Evolutionary conservation across 2,888 invertebrate species (phyloP).

Genomic region (Drosophila lacicola): DNA sequence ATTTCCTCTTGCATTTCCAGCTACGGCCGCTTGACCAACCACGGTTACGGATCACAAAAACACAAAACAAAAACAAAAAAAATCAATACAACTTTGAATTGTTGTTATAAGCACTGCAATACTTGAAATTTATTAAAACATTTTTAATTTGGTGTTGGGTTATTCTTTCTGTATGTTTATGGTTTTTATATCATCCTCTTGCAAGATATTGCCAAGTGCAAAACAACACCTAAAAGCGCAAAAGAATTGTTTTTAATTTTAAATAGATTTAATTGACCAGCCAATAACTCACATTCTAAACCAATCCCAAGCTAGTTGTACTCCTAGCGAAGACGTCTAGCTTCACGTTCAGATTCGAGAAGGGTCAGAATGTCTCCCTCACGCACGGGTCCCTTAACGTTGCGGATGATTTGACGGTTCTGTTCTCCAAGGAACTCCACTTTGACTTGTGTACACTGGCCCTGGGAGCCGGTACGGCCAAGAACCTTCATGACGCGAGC

Average conservation of each 20-base stretch:
- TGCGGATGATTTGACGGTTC: constrained; percentile 99
- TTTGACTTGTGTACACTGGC: constrained; percentile 99
- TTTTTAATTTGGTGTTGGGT: constrained; percentile 45
- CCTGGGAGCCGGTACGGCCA: constrained; percentile 99
- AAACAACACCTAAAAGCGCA: constrained; percentile 22
- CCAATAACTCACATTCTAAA: constrained; percentile 34
- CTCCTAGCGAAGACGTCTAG: constrained; percentile 93
- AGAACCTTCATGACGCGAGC: constrained; percentile 98
- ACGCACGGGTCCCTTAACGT: constrained; percentile 99
- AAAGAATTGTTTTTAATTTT: not conserved
- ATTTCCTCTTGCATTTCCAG: not conserved
- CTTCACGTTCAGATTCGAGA: constrained; percentile 99
- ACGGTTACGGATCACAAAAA: constrained; percentile 1
- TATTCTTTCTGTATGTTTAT: constrained; percentile 86
- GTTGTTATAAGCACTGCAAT: constrained; percentile 55
- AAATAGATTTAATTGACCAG: no score
- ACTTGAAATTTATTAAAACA: constrained; percentile 67
- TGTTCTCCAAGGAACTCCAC: constrained; percentile 99
- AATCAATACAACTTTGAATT: constrained; percentile 26
- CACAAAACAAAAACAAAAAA: constrained; percentile 54
- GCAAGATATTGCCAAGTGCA: constrained; percentile 5
- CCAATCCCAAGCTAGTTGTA: constrained; percentile 25
- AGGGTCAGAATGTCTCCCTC: constrained; percentile 99
- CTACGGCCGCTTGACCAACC: not conserved
- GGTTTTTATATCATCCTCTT: constrained; percentile 86